These are phyloP conservation scores for Macroglossus sobrinus DNA, from an alignment of 2,113 vertebrate species.

Conservation along the genomic window DNA sequence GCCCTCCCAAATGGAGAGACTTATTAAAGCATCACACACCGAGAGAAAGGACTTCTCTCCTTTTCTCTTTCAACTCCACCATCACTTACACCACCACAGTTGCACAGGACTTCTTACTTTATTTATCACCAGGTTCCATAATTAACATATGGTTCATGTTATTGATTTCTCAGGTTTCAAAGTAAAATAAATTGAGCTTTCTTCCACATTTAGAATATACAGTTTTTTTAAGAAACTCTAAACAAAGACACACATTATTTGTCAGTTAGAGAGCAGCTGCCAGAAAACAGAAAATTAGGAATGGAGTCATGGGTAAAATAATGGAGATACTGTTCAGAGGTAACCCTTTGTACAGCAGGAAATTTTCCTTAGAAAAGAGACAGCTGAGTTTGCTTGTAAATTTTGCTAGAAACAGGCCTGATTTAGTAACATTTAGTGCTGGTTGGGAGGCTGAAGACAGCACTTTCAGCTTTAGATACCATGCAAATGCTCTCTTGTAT, in stretches of 20 bases:
- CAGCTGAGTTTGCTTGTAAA: conserved; percentile 77
- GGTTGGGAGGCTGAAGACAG: conserved; percentile 21
- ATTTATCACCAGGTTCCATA: conserved; percentile 75
- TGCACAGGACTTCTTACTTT: conserved; percentile 71
- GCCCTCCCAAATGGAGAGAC: conserved; percentile 10
- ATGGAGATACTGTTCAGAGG: conserved; percentile 74
- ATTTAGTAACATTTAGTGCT: conserved; percentile 67
- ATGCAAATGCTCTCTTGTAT: conserved; percentile 43
- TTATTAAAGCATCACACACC: conserved; percentile 53
- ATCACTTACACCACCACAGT: conserved; percentile 47
- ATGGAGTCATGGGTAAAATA: conserved; percentile 73
- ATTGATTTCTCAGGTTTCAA: conserved; percentile 83
- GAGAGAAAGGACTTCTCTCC: conserved; percentile 58
- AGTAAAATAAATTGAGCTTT: conserved; percentile 81
- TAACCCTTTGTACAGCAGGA: conserved; percentile 68
- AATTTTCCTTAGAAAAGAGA: conserved; percentile 76
- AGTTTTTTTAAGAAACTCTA: conserved; percentile 75
- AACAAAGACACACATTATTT: conserved; percentile 79
- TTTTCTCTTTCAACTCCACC: conserved; percentile 42
- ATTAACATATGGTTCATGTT: conserved; percentile 80
- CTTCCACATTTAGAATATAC: conserved; percentile 80
- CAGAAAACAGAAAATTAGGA: conserved; percentile 79
- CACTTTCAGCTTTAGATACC: conserved; percentile 28
- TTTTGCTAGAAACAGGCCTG: conserved; percentile 75
- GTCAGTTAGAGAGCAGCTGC: conserved; percentile 74